phyloP scores from a whole-genome alignment of 2,113 vertebrate genomes.

The Oenanthe melanoleuca region DNA sequence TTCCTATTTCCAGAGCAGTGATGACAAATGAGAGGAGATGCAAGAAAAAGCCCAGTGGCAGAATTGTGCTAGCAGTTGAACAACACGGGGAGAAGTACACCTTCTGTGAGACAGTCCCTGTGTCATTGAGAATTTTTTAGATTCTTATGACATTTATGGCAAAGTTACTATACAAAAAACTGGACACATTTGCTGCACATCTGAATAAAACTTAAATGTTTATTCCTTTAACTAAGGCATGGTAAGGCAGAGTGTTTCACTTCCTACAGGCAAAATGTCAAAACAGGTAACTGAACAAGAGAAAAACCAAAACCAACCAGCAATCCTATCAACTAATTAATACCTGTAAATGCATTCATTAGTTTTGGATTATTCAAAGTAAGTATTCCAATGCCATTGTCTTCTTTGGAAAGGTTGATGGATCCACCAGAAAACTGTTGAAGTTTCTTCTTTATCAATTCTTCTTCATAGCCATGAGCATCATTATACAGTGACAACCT shows the following conservation, averaged over 20 bases:
- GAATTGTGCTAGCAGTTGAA: neutral
- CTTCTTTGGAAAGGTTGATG: conserved; percentile 83
- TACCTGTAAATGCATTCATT: conserved; percentile 96
- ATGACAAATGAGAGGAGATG: neutral
- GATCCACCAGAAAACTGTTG: conserved; percentile 86
- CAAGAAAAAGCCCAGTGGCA: neutral
- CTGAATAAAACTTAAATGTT: neutral
- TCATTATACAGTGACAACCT: conserved; percentile 73
- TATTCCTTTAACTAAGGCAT: neutral
- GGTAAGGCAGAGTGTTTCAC: neutral
- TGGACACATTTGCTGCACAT: neutral
- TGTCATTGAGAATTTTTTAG: neutral
- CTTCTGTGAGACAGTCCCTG: neutral
- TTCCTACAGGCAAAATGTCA: neutral
- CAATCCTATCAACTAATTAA: neutral
- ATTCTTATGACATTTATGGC: neutral
- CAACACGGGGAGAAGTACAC: accelerated
- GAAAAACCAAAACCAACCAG: neutral
- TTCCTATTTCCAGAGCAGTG: neutral
- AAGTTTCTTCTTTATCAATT: conserved; percentile 82
- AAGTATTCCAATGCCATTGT: conserved; percentile 85
- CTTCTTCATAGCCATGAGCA: conserved; percentile 76
- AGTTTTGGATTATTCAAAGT: conserved; percentile 88
- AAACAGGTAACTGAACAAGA: neutral
- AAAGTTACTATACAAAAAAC: neutral